These are phyloP conservation scores for Dascyllus trimaculatus DNA, from an alignment of 2,113 vertebrate species.

Conservation along the genomic window DNA sequence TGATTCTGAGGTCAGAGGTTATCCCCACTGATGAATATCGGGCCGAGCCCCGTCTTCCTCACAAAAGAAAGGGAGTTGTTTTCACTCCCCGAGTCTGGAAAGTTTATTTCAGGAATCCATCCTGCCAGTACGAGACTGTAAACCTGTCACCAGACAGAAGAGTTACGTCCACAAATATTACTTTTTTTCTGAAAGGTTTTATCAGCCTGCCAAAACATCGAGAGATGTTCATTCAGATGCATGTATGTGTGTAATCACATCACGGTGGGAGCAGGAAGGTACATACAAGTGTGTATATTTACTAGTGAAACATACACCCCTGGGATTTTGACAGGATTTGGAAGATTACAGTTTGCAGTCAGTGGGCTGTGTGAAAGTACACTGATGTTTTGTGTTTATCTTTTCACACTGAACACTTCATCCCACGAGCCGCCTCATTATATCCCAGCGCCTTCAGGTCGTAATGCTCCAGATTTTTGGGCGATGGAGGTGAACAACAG, in stretches of 20 bases:
- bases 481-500: background rate
- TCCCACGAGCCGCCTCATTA: constrained; percentile 45
- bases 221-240: constrained; percentile 48
- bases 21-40: constrained; percentile 88
- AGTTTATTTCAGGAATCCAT: constrained; percentile 86
- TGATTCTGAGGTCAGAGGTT: constrained; percentile 87
- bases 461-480: constrained; percentile 27
- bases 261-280: constrained; percentile 15
- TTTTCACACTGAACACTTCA: constrained; percentile 40
- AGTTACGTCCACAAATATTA: constrained; percentile 81
- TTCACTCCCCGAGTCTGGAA: constrained; percentile 83
- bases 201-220: constrained; percentile 72
- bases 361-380: constrained; percentile 69
- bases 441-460: constrained; percentile 44
- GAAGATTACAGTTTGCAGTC: constrained; percentile 72
- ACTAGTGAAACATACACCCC: constrained; percentile 63
- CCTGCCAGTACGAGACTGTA: constrained; percentile 83
- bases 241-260: constrained; percentile 40
- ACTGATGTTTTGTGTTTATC: constrained; percentile 63
- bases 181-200: constrained; percentile 54
- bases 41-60: constrained; percentile 75
- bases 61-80: constrained; percentile 84
- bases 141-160: constrained; percentile 82
- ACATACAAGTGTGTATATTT: constrained; percentile 37
- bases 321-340: constrained; percentile 67